These are phyloP conservation scores for Meda fulgida DNA, from an alignment of 2,797 vertebrate genomes.

Conservation along the genomic window DNA sequence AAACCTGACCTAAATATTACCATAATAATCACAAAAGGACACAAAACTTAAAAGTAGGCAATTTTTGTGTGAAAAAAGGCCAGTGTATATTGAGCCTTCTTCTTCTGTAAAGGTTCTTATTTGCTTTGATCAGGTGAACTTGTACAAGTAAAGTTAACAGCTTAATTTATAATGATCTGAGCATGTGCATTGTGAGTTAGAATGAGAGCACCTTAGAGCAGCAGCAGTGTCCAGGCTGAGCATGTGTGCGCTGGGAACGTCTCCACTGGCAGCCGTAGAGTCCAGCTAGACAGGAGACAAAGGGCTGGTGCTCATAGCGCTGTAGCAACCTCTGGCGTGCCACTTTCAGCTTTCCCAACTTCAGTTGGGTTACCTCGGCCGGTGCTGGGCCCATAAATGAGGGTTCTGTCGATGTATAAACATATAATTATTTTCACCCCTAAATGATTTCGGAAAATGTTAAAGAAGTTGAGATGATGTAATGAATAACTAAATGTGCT, in stretches of 20 bases:
- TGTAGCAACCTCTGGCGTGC: constrained; percentile 79
- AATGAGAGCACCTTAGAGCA: constrained; percentile 76
- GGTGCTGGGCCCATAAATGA: constrained; percentile 5
- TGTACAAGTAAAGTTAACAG: not conserved
- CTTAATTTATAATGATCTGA: not conserved
- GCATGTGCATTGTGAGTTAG: not conserved
- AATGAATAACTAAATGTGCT: not conserved
- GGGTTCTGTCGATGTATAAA: not conserved
- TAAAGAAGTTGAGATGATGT: not conserved
- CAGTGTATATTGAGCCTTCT: not conserved
- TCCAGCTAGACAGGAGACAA: constrained; percentile 85
- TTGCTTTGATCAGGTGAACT: not conserved
- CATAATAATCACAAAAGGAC: not conserved
- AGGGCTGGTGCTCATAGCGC: constrained; percentile 80
- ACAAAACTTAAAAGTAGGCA: not conserved
- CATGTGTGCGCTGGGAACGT: constrained; percentile 76
- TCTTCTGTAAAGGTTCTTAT: not conserved
- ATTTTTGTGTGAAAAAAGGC: not conserved
- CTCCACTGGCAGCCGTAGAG: constrained; percentile 89
- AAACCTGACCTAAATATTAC: not conserved
- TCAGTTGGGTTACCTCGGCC: constrained; percentile 65
- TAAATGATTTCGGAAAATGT: not conserved
- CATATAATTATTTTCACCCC: not conserved
- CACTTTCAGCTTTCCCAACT: constrained; percentile 83
- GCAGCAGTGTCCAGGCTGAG: constrained; percentile 83